phyloP scores from a whole-genome alignment of 2,888 invertebrate species.

The Drosophila peninsularis region DNA sequence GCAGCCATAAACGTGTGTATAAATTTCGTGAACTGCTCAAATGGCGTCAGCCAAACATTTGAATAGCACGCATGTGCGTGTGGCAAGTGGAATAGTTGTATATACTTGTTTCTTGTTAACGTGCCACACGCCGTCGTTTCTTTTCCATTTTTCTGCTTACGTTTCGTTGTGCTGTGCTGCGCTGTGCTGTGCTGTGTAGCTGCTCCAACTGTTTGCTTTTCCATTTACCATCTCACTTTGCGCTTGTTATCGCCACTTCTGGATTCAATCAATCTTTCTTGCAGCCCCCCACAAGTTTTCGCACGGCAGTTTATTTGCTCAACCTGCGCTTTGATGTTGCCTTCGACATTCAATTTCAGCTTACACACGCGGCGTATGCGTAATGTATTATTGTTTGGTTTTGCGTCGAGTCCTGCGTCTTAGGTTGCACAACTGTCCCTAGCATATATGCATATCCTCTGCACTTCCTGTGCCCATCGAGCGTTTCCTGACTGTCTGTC shows the following conservation, averaged over 20 bases:
- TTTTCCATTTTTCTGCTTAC: neutral
- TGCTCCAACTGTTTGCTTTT: slow-evolving; percentile 66
- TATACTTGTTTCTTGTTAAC: slow-evolving; percentile 44
- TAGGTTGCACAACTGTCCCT: slow-evolving; percentile 8
- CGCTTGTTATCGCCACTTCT: slow-evolving; percentile 79
- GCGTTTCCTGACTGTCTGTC: slow-evolving; percentile 11
- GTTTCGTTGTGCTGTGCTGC: slow-evolving; percentile 9
- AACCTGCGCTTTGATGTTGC: slow-evolving; percentile 16
- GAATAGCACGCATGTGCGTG: slow-evolving; percentile 78
- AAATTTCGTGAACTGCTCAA: slow-evolving; percentile 64
- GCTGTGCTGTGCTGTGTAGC: slow-evolving; percentile 3
- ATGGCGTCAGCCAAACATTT: slow-evolving; percentile 79
- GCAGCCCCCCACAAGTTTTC: slow-evolving; percentile 51
- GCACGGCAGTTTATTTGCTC: slow-evolving; percentile 44
- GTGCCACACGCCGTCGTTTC: slow-evolving; percentile 39
- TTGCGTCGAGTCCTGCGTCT: slow-evolving; percentile 27
- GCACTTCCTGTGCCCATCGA: neutral
- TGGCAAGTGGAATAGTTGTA: slow-evolving; percentile 64
- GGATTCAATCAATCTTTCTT: slow-evolving; percentile 77
- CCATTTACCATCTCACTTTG: slow-evolving; percentile 74
- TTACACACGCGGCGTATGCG: slow-evolving; percentile 50
- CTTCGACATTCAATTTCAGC: slow-evolving; percentile 3
- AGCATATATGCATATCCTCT: neutral
- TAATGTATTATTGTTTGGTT: slow-evolving; percentile 57
- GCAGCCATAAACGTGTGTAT: slow-evolving; percentile 66